phyloP scores from a whole-genome alignment of 2,797 vertebrate species.

The Sebastes jordani region DNA sequence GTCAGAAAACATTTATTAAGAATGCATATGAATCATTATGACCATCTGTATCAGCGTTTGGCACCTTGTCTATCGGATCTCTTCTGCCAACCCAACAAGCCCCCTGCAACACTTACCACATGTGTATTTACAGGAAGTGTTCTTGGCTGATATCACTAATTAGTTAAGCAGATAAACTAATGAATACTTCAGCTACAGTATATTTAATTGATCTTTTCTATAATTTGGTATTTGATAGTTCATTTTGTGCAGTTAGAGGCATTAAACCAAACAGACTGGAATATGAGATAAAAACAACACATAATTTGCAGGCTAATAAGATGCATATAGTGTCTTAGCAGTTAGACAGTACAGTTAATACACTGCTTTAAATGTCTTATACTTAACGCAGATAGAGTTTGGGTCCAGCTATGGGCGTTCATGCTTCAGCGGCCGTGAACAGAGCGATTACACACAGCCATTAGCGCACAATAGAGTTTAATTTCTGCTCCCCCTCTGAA shows the following conservation, averaged over 20 bases:
- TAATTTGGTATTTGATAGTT: background rate
- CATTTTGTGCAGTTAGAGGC: background rate
- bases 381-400: conserved; percentile 52
- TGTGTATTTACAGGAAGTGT: background rate
- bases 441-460: conserved; percentile 79
- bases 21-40: conserved; percentile 45
- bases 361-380: conserved; percentile 22
- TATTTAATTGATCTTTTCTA: background rate
- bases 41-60: conserved; percentile 62
- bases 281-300: background rate
- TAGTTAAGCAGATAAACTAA: background rate
- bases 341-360: conserved; percentile 23
- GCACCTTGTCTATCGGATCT: background rate
- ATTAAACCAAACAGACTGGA: background rate
- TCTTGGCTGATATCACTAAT: background rate
- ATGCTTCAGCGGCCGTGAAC: conserved; percentile 75
- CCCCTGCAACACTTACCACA: background rate
- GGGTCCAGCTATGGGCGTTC: conserved; percentile 55
- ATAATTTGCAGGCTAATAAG: background rate
- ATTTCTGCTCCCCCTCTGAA: conserved; percentile 74
- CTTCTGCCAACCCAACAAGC: background rate
- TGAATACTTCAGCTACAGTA: background rate
- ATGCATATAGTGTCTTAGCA: background rate
- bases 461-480: conserved; percentile 79
- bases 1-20: conserved; percentile 58